phyloP scores from a whole-genome alignment of 2,888 invertebrate species.

The Tyria jacobaeae region DNA sequence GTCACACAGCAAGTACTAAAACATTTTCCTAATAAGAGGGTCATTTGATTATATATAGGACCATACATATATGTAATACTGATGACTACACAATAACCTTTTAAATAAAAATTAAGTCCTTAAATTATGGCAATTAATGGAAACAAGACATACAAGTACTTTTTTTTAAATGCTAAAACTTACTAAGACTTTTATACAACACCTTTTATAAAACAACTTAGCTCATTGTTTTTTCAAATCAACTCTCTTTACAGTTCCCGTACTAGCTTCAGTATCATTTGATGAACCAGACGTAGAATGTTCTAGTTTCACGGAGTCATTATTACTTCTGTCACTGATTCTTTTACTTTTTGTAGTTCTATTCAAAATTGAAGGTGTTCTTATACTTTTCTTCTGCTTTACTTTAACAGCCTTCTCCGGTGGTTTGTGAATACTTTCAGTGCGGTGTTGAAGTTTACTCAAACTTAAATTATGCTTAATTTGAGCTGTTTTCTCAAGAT shows the following conservation, averaged over 20 bases:
- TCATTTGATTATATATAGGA: constrained; percentile 7
- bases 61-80: constrained; percentile 8
- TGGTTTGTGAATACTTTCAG: constrained; percentile 78
- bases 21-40: neutral
- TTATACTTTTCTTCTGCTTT: constrained; percentile 68
- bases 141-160: neutral
- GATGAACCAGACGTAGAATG: constrained; percentile 87
- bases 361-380: constrained; percentile 66
- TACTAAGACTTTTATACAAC: neutral
- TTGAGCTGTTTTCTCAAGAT: constrained; percentile 75
- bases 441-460: constrained; percentile 76
- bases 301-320: constrained; percentile 69
- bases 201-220: constrained; percentile 16
- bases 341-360: constrained; percentile 64
- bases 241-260: constrained; percentile 79
- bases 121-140: neutral
- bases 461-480: constrained; percentile 79
- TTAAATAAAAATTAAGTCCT: neutral
- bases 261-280: constrained; percentile 84
- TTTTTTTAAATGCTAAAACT: neutral
- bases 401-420: constrained; percentile 78
- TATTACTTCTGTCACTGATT: constrained; percentile 57
- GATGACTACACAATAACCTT: neutral
- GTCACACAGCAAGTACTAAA: neutral
- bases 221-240: constrained; percentile 61